Conservation (phyloP, 2,888 invertebrate genomes). For the Melieria picta region DNA sequence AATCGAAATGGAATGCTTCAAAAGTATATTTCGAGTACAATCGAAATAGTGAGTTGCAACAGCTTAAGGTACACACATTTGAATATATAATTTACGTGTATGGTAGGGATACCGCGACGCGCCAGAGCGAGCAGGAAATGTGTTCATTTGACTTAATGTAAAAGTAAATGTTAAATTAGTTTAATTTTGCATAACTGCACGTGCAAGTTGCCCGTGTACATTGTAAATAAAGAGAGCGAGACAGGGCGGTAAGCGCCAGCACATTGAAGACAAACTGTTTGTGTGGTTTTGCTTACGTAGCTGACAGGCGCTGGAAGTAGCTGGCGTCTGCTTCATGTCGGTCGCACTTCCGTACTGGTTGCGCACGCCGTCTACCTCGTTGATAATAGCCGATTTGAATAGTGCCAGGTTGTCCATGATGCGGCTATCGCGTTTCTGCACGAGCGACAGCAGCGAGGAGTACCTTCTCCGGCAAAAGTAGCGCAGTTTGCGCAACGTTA, state of each 20-base stretch:
- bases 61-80: slow-evolving; percentile 7
- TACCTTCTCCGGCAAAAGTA: neutral
- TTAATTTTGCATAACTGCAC: neutral
- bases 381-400: slow-evolving; percentile 14
- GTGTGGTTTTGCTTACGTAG: neutral
- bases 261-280: neutral
- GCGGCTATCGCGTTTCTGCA: neutral
- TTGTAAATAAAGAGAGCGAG: slow-evolving; percentile 4
- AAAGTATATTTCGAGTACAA: neutral
- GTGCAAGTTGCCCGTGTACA: neutral
- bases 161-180: neutral
- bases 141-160: neutral
- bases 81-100: no score
- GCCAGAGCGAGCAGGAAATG: neutral
- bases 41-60: neutral
- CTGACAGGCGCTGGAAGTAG: no score
- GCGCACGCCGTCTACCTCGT: neutral
- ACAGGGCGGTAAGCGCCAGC: no score
- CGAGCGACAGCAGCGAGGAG: neutral
- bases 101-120: no score
- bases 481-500: neutral
- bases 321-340: no score
- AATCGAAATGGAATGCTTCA: neutral
- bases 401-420: slow-evolving; percentile 27
- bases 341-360: no score